Conservation (phyloP, 2,888 invertebrate genomes). For the Nomada lathburiana region DNA sequence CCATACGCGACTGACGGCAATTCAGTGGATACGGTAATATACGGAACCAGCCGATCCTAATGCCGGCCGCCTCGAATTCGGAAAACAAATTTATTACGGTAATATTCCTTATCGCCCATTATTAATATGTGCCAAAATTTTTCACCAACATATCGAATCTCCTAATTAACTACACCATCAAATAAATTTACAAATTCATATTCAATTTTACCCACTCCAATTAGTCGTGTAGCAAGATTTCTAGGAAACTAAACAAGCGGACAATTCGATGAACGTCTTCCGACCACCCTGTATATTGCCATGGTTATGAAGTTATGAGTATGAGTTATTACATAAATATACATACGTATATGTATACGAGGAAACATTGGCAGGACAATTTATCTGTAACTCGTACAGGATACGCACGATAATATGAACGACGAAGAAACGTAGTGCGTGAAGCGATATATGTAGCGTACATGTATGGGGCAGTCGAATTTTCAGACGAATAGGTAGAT, state of each 20-base stretch:
- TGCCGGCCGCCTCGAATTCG: conserved; percentile 53
- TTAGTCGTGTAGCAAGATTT: too few species aligned
- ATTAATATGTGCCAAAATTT: not conserved
- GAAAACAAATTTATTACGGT: conserved; percentile 49
- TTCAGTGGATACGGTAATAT: conserved; percentile 71
- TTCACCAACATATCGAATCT: not conserved
- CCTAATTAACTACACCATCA: not conserved
- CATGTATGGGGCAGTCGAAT: conserved; percentile 56
- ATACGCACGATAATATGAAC: not conserved
- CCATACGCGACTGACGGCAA: conserved; percentile 79
- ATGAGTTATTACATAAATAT: too few species aligned
- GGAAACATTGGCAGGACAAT: too few species aligned
- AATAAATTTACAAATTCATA: not conserved
- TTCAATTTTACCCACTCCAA: not conserved
- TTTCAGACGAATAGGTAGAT: conserved; percentile 61
- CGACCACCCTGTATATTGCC: too few species aligned
- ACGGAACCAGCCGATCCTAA: conserved; percentile 52
- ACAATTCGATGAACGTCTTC: not conserved
- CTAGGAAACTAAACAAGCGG: not conserved
- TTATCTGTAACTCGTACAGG: not conserved
- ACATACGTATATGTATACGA: too few species aligned
- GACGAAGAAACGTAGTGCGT: not conserved
- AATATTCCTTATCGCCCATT: conserved; percentile 32
- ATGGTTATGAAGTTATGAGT: too few species aligned
- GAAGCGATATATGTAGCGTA: not conserved